A percentile compares a stretch with the other conserved stretches of the same genome.
Evolutionary conservation across 2,797 vertebrate genomes (phyloP).

Genomic region (Parauchenoglanis ngamensis): DNA sequence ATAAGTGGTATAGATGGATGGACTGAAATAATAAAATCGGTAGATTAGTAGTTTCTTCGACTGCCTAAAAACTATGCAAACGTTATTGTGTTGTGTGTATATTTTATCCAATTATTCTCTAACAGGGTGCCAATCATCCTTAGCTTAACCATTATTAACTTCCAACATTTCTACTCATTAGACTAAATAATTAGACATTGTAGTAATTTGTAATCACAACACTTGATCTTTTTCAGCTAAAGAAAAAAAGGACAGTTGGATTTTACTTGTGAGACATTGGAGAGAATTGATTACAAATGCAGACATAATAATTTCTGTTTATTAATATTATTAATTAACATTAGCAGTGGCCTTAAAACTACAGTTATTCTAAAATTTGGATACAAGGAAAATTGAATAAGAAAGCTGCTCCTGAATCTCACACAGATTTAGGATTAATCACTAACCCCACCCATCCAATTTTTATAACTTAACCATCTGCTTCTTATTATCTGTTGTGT

Average conservation of each 20-base stretch:
- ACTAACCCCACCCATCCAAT: not conserved
- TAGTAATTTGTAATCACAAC: not conserved
- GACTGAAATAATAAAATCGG: not conserved
- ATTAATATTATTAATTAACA: not conserved
- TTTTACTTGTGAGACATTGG: not conserved
- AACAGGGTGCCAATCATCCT: not conserved
- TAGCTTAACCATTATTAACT: not conserved
- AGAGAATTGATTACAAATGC: not conserved
- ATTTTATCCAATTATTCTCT: not conserved
- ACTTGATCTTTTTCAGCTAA: not conserved
- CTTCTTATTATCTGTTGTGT: constrained; percentile 1
- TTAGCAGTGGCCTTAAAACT: not conserved
- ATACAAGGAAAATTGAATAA: not conserved
- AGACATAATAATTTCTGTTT: not conserved
- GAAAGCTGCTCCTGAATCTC: not conserved
- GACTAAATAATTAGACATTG: not conserved
- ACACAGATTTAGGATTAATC: not conserved
- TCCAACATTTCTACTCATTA: not conserved
- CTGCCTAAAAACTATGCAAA: not conserved
- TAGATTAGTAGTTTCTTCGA: not conserved
- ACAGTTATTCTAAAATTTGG: not conserved
- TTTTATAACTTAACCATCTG: not conserved
- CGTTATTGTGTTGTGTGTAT: not conserved
- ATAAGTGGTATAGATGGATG: too few relatives aligned
- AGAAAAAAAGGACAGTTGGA: not conserved